Percentiles rank a stretch among this genome's conserved stretches.
Conservation (phyloP, 2,797 vertebrate genomes). For the Notoglanidium macrostoma region DNA sequence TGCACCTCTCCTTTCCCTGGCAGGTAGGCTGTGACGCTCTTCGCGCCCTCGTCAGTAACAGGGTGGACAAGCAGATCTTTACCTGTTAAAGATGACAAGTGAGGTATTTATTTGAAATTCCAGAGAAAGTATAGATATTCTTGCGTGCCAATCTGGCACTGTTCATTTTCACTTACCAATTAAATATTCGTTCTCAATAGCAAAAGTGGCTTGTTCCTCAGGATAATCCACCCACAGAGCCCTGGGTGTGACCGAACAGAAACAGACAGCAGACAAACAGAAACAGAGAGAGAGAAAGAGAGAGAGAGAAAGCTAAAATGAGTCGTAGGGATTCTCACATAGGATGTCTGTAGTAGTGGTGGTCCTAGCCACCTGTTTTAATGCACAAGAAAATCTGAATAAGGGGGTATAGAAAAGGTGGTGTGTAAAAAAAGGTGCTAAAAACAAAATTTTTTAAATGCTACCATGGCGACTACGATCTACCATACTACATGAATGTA, state of each 20-base stretch:
- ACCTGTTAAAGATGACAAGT: constrained; percentile 67
- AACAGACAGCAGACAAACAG: neutral
- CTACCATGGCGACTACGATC: neutral
- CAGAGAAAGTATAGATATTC: neutral
- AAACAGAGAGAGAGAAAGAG: neutral
- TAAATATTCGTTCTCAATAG: constrained; percentile 57
- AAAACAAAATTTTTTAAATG: neutral
- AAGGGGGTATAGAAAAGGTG: neutral
- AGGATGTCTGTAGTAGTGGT: neutral
- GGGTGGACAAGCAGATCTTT: constrained; percentile 85
- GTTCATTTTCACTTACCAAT: constrained; percentile 52
- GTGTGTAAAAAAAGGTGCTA: neutral
- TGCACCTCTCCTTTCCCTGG: constrained; percentile 85
- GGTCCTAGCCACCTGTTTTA: neutral
- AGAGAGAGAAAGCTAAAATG: neutral
- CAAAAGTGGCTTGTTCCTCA: constrained; percentile 44
- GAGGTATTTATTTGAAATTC: neutral
- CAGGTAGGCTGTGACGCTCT: constrained; percentile 85
- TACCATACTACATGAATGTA: neutral
- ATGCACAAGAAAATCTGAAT: neutral
- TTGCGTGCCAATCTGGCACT: neutral
- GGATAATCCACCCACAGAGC: constrained; percentile 60
- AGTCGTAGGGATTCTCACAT: neutral
- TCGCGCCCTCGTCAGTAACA: constrained; percentile 83
- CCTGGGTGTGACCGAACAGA: constrained; percentile 39